Evolutionary conservation across 2,797 vertebrate species (phyloP).

Genomic region (Trachurus trachurus): DNA sequence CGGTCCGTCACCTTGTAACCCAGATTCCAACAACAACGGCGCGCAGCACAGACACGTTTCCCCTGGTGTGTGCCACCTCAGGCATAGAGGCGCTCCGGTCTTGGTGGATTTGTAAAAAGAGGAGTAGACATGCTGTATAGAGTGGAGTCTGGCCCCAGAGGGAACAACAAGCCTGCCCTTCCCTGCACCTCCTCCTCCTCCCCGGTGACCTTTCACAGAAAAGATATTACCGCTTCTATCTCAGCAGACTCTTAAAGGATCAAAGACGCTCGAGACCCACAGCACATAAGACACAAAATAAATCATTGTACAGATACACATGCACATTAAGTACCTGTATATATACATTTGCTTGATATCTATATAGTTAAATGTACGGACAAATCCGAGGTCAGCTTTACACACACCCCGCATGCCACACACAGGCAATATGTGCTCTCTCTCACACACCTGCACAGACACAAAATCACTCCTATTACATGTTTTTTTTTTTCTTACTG

Average conservation of each 20-base stretch:
- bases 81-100: constrained; percentile 62
- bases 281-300: constrained; percentile 38
- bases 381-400: not conserved
- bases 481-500: constrained; percentile 32
- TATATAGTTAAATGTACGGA: not conserved
- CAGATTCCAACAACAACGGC: constrained; percentile 65
- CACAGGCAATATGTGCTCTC: constrained; percentile 33
- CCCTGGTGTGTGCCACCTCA: constrained; percentile 68
- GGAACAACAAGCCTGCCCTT: constrained; percentile 65
- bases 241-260: constrained; percentile 71
- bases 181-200: constrained; percentile 60
- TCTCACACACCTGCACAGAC: constrained; percentile 56
- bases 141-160: constrained; percentile 69
- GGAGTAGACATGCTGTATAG: constrained; percentile 55
- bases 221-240: constrained; percentile 71
- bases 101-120: constrained; percentile 71
- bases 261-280: constrained; percentile 61
- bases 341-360: not conserved
- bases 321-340: not conserved
- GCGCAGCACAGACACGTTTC: constrained; percentile 66
- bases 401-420: not conserved
- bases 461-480: constrained; percentile 78
- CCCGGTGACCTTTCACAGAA: constrained; percentile 80
- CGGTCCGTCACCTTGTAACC: constrained; percentile 71
- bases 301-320: not conserved